Conservation (phyloP, 1,140 invertebrate genomes). For the Berghia stephanieae region DNA sequence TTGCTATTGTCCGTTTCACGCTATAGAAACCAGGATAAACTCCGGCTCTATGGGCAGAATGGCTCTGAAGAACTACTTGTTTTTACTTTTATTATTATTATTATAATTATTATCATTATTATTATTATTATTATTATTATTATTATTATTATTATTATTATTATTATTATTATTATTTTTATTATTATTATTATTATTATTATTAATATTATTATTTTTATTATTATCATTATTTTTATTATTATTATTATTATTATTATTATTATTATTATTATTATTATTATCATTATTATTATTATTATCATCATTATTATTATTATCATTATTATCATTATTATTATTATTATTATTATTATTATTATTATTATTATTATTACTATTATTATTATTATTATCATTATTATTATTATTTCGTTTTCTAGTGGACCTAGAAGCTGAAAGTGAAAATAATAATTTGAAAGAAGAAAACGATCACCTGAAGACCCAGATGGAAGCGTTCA, state of each 20-base stretch:
- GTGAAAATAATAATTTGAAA: slow-evolving; percentile 69
- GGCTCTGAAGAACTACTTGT: too few species aligned
- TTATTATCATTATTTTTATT: too few species aligned
- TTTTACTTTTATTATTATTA: too few species aligned
- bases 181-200: too few species aligned
- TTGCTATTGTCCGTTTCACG: too few species aligned
- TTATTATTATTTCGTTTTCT: not conserved
- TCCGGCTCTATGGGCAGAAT: too few species aligned
- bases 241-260: not conserved
- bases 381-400: slow-evolving; percentile 1
- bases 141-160: too few species aligned
- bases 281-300: slow-evolving; percentile 4
- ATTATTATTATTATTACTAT: not conserved
- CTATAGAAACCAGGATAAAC: too few species aligned
- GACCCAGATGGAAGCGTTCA: slow-evolving; percentile 83
- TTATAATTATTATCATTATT: too few species aligned
- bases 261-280: slow-evolving; percentile 4
- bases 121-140: too few species aligned
- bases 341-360: not conserved
- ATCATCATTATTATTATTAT: slow-evolving; percentile 4
- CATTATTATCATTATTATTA: not conserved
- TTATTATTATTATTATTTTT: too few species aligned
- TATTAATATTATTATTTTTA: too few species aligned
- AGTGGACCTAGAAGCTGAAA: not conserved
- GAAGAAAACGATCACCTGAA: slow-evolving; percentile 90